Percentiles rank a stretch among this genome's conserved stretches.
phyloP scores from a whole-genome alignment of 2,113 vertebrate species.

The Strigops habroptila region DNA sequence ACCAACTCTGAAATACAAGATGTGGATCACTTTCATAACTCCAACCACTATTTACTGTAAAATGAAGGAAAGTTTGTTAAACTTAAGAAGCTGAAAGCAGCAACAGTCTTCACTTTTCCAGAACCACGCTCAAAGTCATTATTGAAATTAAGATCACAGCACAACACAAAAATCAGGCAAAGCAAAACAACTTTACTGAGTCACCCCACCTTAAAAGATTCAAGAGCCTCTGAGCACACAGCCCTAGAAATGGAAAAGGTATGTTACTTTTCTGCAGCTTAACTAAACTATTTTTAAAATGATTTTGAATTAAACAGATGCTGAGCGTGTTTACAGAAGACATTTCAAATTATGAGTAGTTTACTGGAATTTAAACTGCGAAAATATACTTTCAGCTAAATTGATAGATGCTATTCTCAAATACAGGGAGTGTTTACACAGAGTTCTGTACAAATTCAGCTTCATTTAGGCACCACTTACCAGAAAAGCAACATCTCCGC shows the following conservation, averaged over 20 bases:
- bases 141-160: neutral
- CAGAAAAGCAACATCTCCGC: neutral
- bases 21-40: neutral
- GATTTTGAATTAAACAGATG: neutral
- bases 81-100: neutral
- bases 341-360: neutral
- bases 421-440: rapidly evolving
- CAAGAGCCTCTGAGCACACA: neutral
- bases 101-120: neutral
- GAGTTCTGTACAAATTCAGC: neutral
- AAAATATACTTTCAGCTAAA: neutral
- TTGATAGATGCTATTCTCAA: neutral
- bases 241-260: neutral
- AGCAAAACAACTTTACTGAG: neutral
- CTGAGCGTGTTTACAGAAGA: neutral
- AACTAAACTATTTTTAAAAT: neutral
- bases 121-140: neutral
- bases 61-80: neutral
- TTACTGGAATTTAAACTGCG: neutral
- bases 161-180: neutral
- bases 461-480: neutral
- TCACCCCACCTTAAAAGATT: neutral
- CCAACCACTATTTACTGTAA: neutral
- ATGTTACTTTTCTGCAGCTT: neutral
- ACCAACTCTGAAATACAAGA: neutral